Evolutionary conservation across 2,113 vertebrate genomes (phyloP), one percentile per base, ranked within the genome.

Genomic region (Pteropus alecto): DNA sequence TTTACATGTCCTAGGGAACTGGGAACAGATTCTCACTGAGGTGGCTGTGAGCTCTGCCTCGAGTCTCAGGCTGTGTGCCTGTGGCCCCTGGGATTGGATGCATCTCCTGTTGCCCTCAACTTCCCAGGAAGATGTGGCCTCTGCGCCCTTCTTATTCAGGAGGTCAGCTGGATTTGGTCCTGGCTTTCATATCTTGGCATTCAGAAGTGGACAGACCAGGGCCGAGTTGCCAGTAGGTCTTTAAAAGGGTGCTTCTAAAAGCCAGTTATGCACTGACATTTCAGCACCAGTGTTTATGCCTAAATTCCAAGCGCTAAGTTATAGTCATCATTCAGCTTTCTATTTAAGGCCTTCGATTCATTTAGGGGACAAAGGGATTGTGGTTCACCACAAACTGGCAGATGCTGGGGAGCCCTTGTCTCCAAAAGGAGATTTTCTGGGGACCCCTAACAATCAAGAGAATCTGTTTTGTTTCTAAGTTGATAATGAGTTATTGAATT

Each of bases 1-100:
- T 46, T 48, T 51, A 5, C 5, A 5, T 38, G 18, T 74, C 6
- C 22, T 41, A 74, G 35, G 61, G 51, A 63, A 12, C 58, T 7
- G 7, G 38, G 30, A 38, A 2, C 2, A 18, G 0, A 2, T 28
- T 81, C 24, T 78, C 1, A 0, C 12, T 46, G 5, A 2, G 15
- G 22, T 12, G 7, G 1, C 19, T 2, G 7, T 16, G 5, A 48
- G 2, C 56, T 89, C 56, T 86, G 38, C 61, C 6, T 22, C 0
- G 1, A 8, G 10, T 83, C 22, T 84, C 24, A 19, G 68, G 38
- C 6, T 70, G 28, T 43, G 24, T 0, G 1, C 38, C 22, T 43
- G 28, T 22, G 93, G 22, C 6, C 26, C 48, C 38, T 38, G 51
- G 14, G 26, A 5, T 12, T 12, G 18, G 48, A 60, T 26, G 10